Evolutionary conservation across 2,113 vertebrate species (phyloP).

Genomic region (Xiphophorus maculatus): DNA sequence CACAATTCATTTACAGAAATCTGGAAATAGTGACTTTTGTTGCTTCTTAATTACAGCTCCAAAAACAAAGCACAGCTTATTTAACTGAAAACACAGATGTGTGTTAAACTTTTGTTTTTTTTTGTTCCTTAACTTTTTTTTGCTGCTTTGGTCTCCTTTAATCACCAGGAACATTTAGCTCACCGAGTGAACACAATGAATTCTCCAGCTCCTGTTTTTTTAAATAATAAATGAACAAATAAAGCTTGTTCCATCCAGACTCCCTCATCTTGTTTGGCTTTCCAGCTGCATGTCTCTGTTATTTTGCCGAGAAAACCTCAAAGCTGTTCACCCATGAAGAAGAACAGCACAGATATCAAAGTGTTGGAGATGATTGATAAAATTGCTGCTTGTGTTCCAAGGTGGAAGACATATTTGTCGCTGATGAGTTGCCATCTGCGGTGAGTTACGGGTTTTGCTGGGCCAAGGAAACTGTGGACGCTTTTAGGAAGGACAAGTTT

Average conservation of each 20-base stretch:
- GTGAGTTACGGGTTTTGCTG: background rate
- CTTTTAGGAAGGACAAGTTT: slow-evolving; percentile 8
- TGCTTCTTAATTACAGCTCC: slow-evolving; percentile 34
- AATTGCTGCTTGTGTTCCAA: slow-evolving; percentile 46
- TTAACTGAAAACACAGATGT: slow-evolving; percentile 11
- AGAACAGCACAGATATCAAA: slow-evolving; percentile 54
- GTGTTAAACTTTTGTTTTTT: background rate
- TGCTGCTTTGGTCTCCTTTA: background rate
- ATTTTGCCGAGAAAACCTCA: slow-evolving; percentile 41
- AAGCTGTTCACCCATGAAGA: slow-evolving; percentile 53
- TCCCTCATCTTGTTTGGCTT: slow-evolving; percentile 2
- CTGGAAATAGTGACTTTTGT: too few relatives aligned
- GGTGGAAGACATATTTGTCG: slow-evolving; percentile 6
- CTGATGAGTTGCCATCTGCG: background rate
- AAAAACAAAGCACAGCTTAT: slow-evolving; percentile 8
- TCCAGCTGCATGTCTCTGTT: slow-evolving; percentile 34
- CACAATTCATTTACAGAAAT: too few relatives aligned
- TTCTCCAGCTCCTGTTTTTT: slow-evolving; percentile 43
- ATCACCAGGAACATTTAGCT: slow-evolving; percentile 13
- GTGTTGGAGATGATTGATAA: slow-evolving; percentile 56
- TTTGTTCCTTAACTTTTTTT: background rate
- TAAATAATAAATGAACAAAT: background rate
- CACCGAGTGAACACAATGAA: slow-evolving; percentile 8
- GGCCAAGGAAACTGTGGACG: slow-evolving; percentile 13
- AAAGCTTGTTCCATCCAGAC: slow-evolving; percentile 39